A percentile compares a stretch with the other conserved stretches of the same genome.
phyloP scores from a whole-genome alignment of 2,797 vertebrate genomes.

The Onychomys arenicola region DNA sequence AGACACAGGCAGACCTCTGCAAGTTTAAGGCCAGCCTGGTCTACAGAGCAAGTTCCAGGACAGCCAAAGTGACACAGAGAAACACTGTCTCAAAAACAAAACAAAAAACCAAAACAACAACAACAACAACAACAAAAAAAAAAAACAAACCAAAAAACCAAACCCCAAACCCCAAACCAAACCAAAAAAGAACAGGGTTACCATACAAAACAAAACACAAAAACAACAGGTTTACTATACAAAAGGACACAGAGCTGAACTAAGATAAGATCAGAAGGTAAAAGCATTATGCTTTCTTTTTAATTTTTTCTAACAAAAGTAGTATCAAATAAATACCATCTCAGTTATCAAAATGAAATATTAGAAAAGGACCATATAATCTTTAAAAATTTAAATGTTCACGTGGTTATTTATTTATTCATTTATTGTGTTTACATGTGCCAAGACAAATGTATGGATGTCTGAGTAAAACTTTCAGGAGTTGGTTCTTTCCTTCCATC shows the following conservation, averaged over 20 bases:
- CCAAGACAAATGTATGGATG: not conserved
- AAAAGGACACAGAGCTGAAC: not conserved
- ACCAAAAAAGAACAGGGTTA: too few species aligned
- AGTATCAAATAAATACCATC: not conserved
- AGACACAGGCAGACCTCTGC: too few species aligned
- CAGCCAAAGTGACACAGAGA: too few species aligned
- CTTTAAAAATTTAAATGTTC: not conserved
- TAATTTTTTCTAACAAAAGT: not conserved
- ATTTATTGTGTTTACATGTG: not conserved
- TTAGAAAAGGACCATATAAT: not conserved
- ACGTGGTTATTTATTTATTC: not conserved
- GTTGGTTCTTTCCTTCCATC: not conserved
- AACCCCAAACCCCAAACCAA: too few species aligned
- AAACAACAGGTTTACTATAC: not conserved
- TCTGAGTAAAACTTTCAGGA: not conserved
- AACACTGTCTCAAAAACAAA: too few species aligned
- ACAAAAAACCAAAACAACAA: not conserved
- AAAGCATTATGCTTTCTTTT: not conserved
- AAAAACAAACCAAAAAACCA: too few species aligned
- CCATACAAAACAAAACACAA: too few species aligned
- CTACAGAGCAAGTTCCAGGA: too few species aligned
- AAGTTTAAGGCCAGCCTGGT: too few species aligned
- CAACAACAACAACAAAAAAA: too few species aligned
- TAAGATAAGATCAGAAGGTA: constrained; percentile 36
- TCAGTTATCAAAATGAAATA: not conserved